Percentiles rank a stretch among this genome's conserved stretches.
Evolutionary conservation across 2,888 invertebrate species (phyloP).

Genomic region (Parochlus steinenii): DNA sequence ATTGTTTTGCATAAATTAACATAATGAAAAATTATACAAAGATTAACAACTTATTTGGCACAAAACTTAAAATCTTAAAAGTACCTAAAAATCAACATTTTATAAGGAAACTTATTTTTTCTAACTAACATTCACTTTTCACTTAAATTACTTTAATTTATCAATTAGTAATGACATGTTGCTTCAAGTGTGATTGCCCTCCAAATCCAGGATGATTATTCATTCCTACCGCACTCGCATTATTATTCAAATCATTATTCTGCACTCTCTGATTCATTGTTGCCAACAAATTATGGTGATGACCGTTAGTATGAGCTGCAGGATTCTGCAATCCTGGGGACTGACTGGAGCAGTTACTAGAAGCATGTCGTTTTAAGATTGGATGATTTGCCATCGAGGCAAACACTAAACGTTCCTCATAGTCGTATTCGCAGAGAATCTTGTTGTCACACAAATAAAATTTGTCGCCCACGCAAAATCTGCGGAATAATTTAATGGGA

Average conservation of each 20-base stretch:
- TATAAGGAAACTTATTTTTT: too few species aligned
- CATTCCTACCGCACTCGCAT: conserved; percentile 17
- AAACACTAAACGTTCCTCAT: conserved; percentile 87
- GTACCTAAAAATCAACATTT: too few species aligned
- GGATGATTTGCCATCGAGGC: conserved; percentile 91
- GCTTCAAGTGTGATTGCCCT: conserved; percentile 27
- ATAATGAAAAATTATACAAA: too few species aligned
- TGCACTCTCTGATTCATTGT: too few species aligned
- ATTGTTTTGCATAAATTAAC: too few species aligned
- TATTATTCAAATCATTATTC: conserved; percentile 9
- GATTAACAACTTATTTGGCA: too few species aligned
- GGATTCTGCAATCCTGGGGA: too few species aligned
- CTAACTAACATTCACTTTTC: too few species aligned
- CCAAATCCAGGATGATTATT: conserved; percentile 23
- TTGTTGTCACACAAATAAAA: conserved; percentile 96
- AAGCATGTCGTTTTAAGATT: conserved; percentile 30
- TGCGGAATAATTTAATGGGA: too few species aligned
- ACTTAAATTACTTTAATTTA: too few species aligned
- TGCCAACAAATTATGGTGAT: conserved; percentile 7
- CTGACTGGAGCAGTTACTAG: background rate
- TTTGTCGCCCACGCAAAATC: conserved; percentile 95
- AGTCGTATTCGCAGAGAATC: conserved; percentile 95
- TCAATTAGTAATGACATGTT: conserved; percentile 10
- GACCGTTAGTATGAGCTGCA: too few species aligned
- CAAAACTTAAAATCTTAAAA: too few species aligned